Percentiles rank a stretch among this genome's conserved stretches.
Evolutionary conservation across 2,113 vertebrate genomes (phyloP).

Genomic region (Microtus oregoni): DNA sequence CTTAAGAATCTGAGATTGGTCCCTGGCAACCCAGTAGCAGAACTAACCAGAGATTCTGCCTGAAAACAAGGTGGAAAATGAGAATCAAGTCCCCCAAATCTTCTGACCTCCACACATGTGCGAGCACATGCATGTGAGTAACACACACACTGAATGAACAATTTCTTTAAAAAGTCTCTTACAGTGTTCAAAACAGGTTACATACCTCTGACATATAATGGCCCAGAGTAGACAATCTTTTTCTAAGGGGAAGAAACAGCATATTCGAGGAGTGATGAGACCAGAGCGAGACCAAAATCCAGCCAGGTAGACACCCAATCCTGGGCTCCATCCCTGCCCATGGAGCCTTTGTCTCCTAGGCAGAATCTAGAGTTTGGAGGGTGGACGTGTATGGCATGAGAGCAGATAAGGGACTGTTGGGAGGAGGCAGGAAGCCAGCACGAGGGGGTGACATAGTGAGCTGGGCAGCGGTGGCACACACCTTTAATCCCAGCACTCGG

Average conservation of each 20-base stretch:
- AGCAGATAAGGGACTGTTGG: neutral
- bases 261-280: neutral
- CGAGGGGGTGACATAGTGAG: neutral
- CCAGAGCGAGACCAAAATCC: neutral
- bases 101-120: neutral
- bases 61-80: neutral
- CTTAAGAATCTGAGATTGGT: neutral
- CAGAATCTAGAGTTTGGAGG: neutral
- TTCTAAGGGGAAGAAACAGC: neutral
- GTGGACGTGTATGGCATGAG: neutral
- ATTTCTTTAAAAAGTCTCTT: neutral
- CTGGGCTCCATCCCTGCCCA: neutral
- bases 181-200: neutral
- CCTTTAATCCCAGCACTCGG: too few relatives aligned
- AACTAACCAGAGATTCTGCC: neutral
- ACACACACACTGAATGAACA: neutral
- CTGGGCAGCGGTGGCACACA: too few relatives aligned
- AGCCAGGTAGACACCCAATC: neutral
- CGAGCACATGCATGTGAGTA: fast-evolving
- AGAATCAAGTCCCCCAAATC: neutral
- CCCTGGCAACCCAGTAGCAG: neutral
- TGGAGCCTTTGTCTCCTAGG: neutral
- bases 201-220: neutral
- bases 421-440: neutral
- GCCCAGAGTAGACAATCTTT: neutral